Conservation (phyloP, 2,888 invertebrate genomes). For the Willowsia nigromaculata region DNA sequence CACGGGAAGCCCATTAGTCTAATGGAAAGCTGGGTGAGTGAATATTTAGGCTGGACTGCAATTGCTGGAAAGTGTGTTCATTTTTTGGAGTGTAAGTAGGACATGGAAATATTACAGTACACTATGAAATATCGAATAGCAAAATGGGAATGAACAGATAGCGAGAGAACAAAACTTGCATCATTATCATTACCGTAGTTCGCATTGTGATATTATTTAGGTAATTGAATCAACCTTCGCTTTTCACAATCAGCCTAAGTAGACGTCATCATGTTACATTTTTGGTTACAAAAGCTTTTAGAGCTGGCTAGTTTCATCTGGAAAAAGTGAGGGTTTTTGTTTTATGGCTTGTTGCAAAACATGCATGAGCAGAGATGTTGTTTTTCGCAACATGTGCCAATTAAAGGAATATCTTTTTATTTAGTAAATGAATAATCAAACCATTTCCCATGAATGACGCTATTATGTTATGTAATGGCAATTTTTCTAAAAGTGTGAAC, state of each 20-base stretch:
- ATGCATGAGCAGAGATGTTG: too few relatives aligned
- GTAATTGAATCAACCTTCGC: background rate
- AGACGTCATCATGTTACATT: background rate
- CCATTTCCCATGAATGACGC: too few relatives aligned
- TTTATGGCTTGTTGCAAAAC: too few relatives aligned
- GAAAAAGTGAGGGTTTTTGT: background rate
- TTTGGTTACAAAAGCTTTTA: background rate
- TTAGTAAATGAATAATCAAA: too few relatives aligned
- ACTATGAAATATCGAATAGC: background rate
- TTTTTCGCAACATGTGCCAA: too few relatives aligned
- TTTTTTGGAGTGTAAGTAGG: background rate
- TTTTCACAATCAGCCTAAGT: background rate
- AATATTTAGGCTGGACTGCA: background rate
- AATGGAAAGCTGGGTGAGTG: slow-evolving; percentile 7
- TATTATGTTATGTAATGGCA: too few relatives aligned
- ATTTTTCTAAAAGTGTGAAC: too few relatives aligned
- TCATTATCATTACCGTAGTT: background rate
- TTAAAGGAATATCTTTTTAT: too few relatives aligned
- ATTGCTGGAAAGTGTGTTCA: background rate
- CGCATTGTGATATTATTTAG: background rate
- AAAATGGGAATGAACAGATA: background rate
- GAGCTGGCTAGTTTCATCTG: background rate
- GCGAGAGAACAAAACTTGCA: background rate
- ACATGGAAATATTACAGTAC: background rate
- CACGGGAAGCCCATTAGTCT: slow-evolving; percentile 47